phyloP scores from a whole-genome alignment of 1,140 invertebrate species.

The Drosophila tropicalis region DNA sequence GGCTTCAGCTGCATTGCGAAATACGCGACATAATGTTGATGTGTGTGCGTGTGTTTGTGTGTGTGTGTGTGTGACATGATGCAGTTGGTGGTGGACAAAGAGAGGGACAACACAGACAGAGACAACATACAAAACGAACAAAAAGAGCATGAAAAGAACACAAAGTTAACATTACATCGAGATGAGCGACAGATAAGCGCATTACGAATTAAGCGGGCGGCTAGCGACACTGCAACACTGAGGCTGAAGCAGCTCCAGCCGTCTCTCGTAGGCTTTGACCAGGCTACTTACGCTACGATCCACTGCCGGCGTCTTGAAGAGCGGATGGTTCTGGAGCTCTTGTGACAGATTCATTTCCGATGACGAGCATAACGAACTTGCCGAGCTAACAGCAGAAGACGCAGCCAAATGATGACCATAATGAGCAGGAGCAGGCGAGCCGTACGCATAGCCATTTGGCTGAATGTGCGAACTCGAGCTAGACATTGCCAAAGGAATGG shows the following conservation, averaged over 20 bases:
- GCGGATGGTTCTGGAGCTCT: constrained; percentile 82
- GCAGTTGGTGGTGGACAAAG: constrained; percentile 34
- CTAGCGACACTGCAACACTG: constrained; percentile 29
- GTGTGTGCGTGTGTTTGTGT: constrained; percentile 21
- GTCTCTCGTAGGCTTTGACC: constrained; percentile 62
- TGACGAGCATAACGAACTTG: constrained; percentile 78
- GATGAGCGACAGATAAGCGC: constrained; percentile 36
- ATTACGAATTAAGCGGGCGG: constrained; percentile 41
- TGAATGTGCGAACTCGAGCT: constrained; percentile 81
- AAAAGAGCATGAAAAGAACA: constrained; percentile 73
- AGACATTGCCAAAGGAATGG: constrained; percentile 76
- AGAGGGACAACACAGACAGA: constrained; percentile 56
- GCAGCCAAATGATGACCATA: constrained; percentile 73
- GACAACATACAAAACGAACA: constrained; percentile 48
- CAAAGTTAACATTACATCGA: constrained; percentile 63
- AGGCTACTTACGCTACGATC: constrained; percentile 82
- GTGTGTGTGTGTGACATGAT: constrained; percentile 40
- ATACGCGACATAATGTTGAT: constrained; percentile 22
- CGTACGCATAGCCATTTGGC: constrained; percentile 68
- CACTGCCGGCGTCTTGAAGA: constrained; percentile 79
- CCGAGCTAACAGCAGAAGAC: constrained; percentile 80
- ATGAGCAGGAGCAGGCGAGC: constrained; percentile 55
- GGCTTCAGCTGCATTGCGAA: constrained; percentile 72
- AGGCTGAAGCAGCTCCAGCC: constrained; percentile 45
- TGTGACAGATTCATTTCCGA: constrained; percentile 83